Evolutionary conservation across 2,113 vertebrate species (phyloP), one percentile per base, ranked within the genome.

Genomic region (Hyla sarda): DNA sequence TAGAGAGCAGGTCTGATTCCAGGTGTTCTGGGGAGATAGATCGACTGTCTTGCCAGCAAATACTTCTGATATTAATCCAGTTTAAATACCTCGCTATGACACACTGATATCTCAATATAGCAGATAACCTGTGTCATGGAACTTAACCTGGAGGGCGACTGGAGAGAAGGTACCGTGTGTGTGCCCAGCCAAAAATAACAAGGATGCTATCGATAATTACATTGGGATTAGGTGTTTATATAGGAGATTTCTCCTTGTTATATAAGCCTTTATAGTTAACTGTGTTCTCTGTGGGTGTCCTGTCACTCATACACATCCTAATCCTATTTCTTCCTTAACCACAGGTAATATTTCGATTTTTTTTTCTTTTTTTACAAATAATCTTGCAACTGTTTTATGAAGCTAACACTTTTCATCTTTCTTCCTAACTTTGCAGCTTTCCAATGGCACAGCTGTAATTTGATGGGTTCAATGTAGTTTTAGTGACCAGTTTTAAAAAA

Each of bases 21-120:
- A 76, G 82, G 82, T 84, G 82, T 45, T 76, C 23, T 48, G 34
- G 72, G 23, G 28, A 84, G 82, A 84, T 84, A 84, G 82, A 45
- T 58, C 10, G n/a, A 56, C 23, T n/a, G 10, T 84, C 58, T 62
- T 13, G 58, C 21, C 71, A 48, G 16, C 25, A 75, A 73, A 84
- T 32, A 60, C 37, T 32, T 62, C 30, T 75, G 30, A 83, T 75
- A 84, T 84, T 84, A 84, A 84, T 84, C 82, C 82, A 48, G 54
- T 75, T 37, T 72, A 76, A 84, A 75, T 28, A 37, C 71, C 71
- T 73, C 17, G 54, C 72, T 21, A 73, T 25, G 30, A 54, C 50
- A 47, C 58, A 17, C 54, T 60, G n/a, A 83, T 74, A 60, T 56
- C 82, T 74, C 69, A 25, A 56, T 28, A 37, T 28, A 48, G 41